phyloP scores from a whole-genome alignment of 2,888 invertebrate genomes.

The Penaeus monodon region DNA sequence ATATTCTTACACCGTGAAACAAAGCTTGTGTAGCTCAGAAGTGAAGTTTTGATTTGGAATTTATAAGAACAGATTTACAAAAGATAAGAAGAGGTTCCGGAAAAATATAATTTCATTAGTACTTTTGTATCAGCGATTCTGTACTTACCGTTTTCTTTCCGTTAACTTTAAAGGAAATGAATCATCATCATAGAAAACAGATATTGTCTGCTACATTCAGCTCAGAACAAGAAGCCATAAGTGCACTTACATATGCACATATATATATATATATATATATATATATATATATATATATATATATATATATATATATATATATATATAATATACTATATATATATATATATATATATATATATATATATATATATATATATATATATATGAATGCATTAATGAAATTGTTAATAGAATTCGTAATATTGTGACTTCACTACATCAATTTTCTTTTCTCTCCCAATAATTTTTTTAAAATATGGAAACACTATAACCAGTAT shows the following conservation, averaged over 20 bases:
- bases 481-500: background rate
- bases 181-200: background rate
- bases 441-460: background rate
- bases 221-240: background rate
- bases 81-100: no score
- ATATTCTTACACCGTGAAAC: no score
- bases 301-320: background rate
- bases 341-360: slow-evolving; percentile 11
- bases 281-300: slow-evolving; percentile 22
- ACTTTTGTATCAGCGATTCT: no score
- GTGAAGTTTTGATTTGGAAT: no score
- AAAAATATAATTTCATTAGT: no score
- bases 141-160: no score
- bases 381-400: background rate
- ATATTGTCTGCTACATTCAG: background rate
- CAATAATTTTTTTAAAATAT: background rate
- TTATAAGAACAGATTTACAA: no score
- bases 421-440: background rate
- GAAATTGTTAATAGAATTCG: background rate
- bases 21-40: no score
- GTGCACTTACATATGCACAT: background rate
- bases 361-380: background rate
- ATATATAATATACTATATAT: no score
- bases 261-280: slow-evolving; percentile 1
- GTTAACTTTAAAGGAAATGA: no score